A percentile compares a stretch with the other conserved stretches of the same genome.
Conservation (phyloP, 2,113 vertebrate species). For the Athene cunicularia region DNA sequence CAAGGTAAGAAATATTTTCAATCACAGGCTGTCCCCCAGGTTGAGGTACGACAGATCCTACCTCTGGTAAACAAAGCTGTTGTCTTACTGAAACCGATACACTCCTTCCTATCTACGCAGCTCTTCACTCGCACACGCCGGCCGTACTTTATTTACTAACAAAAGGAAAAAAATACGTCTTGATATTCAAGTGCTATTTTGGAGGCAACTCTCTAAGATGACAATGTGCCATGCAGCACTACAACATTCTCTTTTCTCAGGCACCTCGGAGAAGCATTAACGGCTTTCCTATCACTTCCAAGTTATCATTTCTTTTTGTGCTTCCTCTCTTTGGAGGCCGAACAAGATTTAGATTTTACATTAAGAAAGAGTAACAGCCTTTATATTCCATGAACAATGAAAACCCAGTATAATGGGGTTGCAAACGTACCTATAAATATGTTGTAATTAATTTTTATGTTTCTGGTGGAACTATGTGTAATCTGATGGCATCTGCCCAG, state of each 20-base stretch:
- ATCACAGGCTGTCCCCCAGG: background rate
- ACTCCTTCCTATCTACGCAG: background rate
- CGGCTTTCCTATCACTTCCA: background rate
- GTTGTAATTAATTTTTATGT: background rate
- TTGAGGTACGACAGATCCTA: background rate
- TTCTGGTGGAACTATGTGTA: background rate
- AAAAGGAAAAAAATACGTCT: background rate
- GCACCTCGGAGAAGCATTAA: background rate
- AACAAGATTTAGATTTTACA: background rate
- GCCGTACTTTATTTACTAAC: background rate
- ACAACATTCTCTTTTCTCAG: background rate
- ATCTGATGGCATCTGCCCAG: background rate
- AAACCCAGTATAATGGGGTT: background rate
- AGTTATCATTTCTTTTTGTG: background rate
- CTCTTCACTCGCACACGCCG: background rate
- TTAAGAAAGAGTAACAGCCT: background rate
- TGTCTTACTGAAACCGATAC: background rate
- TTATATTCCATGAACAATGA: background rate
- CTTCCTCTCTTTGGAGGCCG: background rate
- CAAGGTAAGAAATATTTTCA: background rate
- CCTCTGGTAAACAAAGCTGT: background rate
- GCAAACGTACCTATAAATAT: background rate
- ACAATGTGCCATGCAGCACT: background rate
- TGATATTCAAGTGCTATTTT: background rate
- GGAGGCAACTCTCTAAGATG: background rate